phyloP scores from a whole-genome alignment of 2,797 vertebrate species.

The Karalla daura region DNA sequence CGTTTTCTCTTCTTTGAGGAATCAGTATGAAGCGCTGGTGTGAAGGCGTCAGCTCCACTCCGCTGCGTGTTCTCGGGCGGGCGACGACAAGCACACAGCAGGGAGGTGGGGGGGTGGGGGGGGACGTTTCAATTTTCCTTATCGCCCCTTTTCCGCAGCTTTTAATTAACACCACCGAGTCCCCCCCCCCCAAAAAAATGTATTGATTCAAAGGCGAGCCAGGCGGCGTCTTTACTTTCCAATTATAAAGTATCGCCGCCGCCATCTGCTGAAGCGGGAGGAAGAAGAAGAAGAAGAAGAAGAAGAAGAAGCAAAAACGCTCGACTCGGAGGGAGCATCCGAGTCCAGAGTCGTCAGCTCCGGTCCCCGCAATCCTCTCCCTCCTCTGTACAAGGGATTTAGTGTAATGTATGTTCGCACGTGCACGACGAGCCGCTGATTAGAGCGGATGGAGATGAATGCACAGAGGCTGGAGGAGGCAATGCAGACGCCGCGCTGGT shows the following conservation, averaged over 20 bases:
- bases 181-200: too few relatives aligned
- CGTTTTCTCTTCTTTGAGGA: not conserved
- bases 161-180: conserved; percentile 72
- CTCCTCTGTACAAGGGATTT: conserved; percentile 26
- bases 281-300: conserved; percentile 42
- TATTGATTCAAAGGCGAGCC: conserved; percentile 63
- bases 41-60: conserved; percentile 3
- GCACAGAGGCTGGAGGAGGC: conserved; percentile 21
- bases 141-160: conserved; percentile 57
- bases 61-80: conserved; percentile 7
- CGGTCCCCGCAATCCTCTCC: conserved; percentile 23
- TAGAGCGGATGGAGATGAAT: conserved; percentile 31
- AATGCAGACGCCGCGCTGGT: conserved; percentile 9
- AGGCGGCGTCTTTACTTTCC: conserved; percentile 59
- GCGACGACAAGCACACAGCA: conserved; percentile 33
- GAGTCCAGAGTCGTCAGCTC: conserved; percentile 29
- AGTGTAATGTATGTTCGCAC: conserved; percentile 41
- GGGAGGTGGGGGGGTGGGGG: too few relatives aligned
- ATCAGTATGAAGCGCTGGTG: conserved; percentile 2
- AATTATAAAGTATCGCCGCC: conserved; percentile 74
- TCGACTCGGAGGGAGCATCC: conserved; percentile 15
- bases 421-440: conserved; percentile 36
- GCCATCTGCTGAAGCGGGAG: conserved; percentile 69
- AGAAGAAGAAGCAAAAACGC: conserved; percentile 39
- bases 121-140: conserved; percentile 63